Base-by-base conservation (phyloP, 2,797 vertebrate species). In the Chrysocyon brachyurus region DNA sequence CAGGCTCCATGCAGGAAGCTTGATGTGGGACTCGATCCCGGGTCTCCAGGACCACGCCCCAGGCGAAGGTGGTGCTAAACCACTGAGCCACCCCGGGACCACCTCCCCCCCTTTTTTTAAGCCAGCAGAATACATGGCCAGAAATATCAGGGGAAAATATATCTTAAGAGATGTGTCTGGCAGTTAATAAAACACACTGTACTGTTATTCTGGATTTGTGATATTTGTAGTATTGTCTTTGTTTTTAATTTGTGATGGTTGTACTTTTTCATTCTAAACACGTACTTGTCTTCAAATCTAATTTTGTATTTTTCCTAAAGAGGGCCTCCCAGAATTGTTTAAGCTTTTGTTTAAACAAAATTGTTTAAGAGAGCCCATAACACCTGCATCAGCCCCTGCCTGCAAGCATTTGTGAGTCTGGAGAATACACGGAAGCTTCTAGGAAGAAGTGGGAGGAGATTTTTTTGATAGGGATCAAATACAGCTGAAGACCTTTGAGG, bases 181-280 rank as follows among this genome's bases (percentile, higher is more conserved):
- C 26, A 33, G 54, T 36, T 81, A 63, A 52, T 56, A 66, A 89
- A 93, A 68, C 31, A 56, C 16, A n/a, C 10, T 56, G 16, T 59
- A 4, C 79, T 49, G 9, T 77, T 91, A 94, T 90, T 46, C 59
- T 92, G 68, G 54, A n/a, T 36, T 97, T 92, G 73, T 54, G 11
- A n/a, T 72, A 59, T 72, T 33, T 70, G 12, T 78, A 31, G 46
- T 73, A 28, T 26, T 93, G 17, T 61, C 63, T 87, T 87, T 61
- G n/a, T 46, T 64, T 96, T 86, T 66, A 57, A 57, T 66, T 70
- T 79, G 24, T 49, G 90, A 72, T 17, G 31, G 16, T 66, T 79
- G 9, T 87, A 52, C 49, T 81, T 96, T 57, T 72, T 91, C 10
- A 28, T 72, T 79, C 61, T 87, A 86, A 84, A 97, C 70, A 84